Evolutionary conservation across 2,113 vertebrate species (phyloP).

Genomic region (Malaclemys terrapin): DNA sequence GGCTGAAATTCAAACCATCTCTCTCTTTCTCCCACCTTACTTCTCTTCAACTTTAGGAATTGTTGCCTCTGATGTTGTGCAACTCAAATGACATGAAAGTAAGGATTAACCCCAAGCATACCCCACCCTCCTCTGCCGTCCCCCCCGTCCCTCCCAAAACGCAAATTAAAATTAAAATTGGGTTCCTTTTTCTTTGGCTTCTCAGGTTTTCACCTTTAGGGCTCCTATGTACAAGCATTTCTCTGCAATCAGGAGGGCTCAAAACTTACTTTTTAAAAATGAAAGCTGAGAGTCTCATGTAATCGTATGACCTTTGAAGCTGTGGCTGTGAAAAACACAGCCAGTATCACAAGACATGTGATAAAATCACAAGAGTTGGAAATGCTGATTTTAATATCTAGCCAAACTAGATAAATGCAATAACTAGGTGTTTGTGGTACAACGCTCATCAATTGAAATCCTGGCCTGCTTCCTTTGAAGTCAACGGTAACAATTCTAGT

Average conservation of each 20-base stretch:
- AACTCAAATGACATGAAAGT: neutral
- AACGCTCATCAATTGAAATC: accelerated
- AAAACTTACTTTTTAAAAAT: neutral
- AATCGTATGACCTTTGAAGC: neutral
- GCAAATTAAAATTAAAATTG: neutral
- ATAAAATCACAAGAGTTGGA: neutral
- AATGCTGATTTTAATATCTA: neutral
- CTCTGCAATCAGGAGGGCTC: neutral
- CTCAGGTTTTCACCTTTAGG: neutral
- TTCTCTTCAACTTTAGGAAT: neutral
- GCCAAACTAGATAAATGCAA: neutral
- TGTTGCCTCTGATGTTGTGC: neutral
- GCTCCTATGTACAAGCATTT: neutral
- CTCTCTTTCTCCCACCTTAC: neutral
- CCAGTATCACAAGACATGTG: neutral
- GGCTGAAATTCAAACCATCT: neutral
- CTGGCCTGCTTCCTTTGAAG: neutral
- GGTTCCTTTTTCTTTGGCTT: neutral
- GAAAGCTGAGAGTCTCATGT: accelerated
- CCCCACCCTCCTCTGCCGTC: too few species aligned
- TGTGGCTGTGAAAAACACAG: neutral
- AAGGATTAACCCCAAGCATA: neutral
- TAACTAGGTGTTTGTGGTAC: neutral
- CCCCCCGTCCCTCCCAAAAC: neutral
- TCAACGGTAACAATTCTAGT: neutral